Conservation (phyloP, 2,888 invertebrate genomes). For the Ochropleura leucogaster region DNA sequence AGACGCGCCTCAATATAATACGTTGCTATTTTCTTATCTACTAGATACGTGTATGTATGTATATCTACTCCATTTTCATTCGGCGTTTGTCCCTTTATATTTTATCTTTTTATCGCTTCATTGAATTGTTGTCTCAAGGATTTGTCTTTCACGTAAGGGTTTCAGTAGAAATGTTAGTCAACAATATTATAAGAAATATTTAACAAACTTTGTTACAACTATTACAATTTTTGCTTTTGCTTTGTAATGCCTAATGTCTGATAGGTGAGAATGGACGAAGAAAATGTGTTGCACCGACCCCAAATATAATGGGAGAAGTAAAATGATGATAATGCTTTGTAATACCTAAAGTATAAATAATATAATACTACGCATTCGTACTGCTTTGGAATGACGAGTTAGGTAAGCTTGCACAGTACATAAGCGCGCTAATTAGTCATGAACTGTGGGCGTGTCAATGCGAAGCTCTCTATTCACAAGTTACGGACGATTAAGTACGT, state of each 20-base stretch:
- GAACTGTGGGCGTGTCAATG: constrained; percentile 23
- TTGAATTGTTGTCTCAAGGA: constrained; percentile 24
- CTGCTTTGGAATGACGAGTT: neutral
- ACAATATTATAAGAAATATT: neutral
- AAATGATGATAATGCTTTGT: no score
- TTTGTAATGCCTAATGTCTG: neutral
- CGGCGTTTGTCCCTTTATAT: constrained; percentile 8
- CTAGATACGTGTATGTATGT: neutral
- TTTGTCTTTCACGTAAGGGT: constrained; percentile 7
- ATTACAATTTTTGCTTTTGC: no score
- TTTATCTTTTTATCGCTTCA: constrained; percentile 32
- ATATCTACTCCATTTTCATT: constrained; percentile 4
- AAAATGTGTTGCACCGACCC: no score
- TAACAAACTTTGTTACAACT: neutral
- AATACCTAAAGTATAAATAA: no score
- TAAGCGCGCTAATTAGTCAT: neutral
- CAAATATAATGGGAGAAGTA: no score
- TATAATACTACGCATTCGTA: neutral
- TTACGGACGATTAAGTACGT: constrained; percentile 18
- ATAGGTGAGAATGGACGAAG: no score
- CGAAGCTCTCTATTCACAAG: constrained; percentile 4
- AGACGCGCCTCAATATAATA: neutral
- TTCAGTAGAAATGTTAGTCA: neutral
- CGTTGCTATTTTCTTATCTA: constrained; percentile 16
- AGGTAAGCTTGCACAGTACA: neutral